Evolutionary conservation across 2,888 invertebrate genomes (phyloP).

Genomic region (Caenorhabditis sp.): DNA sequence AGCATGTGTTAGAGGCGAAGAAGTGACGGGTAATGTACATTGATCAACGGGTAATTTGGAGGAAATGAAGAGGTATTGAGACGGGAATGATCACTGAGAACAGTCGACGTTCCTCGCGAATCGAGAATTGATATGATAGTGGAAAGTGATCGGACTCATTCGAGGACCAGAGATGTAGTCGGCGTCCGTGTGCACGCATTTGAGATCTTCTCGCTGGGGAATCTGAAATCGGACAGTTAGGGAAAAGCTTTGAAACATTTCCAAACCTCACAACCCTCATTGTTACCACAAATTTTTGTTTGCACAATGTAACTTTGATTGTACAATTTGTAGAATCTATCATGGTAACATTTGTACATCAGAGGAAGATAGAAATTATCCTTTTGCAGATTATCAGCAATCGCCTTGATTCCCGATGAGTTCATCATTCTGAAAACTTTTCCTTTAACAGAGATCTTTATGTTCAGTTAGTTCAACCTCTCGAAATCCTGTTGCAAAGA

Average conservation of each 20-base stretch:
- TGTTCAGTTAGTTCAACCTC: background rate
- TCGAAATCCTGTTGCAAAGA: constrained; percentile 27
- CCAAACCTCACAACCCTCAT: constrained; percentile 26
- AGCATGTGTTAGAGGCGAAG: background rate
- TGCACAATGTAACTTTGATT: background rate
- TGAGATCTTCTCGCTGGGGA: constrained; percentile 23
- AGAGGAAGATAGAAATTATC: constrained; percentile 26
- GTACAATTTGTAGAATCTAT: constrained; percentile 18
- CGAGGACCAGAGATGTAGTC: constrained; percentile 33
- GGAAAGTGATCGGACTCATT: constrained; percentile 46
- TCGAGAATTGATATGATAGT: constrained; percentile 15
- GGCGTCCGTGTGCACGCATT: constrained; percentile 47
- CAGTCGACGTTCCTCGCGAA: constrained; percentile 25
- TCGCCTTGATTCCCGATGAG: background rate
- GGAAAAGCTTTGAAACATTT: background rate
- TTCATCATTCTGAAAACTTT: constrained; percentile 15
- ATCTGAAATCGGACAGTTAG: background rate
- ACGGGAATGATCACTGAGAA: background rate
- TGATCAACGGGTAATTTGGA: background rate
- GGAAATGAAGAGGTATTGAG: background rate
- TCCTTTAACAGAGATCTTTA: background rate
- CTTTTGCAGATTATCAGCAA: background rate
- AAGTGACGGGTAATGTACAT: background rate
- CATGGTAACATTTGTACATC: constrained; percentile 34
- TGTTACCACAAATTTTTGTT: constrained; percentile 22